A percentile compares a stretch with the other conserved stretches of the same genome.
phyloP scores from a whole-genome alignment of 2,888 invertebrate species.

The Synanthedon myopaeformis region DNA sequence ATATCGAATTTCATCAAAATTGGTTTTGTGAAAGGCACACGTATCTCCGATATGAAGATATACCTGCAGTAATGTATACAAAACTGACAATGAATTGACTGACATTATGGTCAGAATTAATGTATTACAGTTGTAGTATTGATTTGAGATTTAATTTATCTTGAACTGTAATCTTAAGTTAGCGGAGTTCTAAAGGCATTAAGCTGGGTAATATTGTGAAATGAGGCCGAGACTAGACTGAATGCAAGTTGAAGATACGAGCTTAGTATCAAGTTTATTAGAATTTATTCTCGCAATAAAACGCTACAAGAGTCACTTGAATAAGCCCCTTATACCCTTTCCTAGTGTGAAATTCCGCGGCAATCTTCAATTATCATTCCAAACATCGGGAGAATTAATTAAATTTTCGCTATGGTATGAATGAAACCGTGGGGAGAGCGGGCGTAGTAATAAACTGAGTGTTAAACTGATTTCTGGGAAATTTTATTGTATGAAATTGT shows the following conservation, averaged over 20 bases:
- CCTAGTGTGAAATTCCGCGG: conserved; percentile 31
- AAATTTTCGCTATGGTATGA: conserved; percentile 40
- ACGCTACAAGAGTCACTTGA: neutral
- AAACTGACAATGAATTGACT: no score
- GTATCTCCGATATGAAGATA: no score
- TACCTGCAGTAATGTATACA: no score
- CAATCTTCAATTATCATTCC: conserved; percentile 48
- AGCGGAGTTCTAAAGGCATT: neutral
- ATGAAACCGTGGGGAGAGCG: conserved; percentile 21
- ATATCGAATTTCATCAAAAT: no score
- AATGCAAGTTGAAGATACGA: neutral
- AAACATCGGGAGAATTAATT: conserved; percentile 43
- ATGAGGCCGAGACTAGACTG: neutral
- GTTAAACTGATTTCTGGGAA: conserved; percentile 17
- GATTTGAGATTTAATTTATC: no score
- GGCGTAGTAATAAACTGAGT: conserved; percentile 25
- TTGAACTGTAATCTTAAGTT: neutral
- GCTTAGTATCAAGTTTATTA: neutral
- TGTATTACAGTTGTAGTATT: no score
- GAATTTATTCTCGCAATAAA: conserved; percentile 2
- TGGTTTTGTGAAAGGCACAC: no score
- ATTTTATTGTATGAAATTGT: conserved; percentile 19
- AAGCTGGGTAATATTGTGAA: neutral
- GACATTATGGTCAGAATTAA: no score
- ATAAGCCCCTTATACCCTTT: conserved; percentile 11